Base-by-base conservation (phyloP, 2,888 invertebrate species). In the Tubulanus polymorphus region DNA sequence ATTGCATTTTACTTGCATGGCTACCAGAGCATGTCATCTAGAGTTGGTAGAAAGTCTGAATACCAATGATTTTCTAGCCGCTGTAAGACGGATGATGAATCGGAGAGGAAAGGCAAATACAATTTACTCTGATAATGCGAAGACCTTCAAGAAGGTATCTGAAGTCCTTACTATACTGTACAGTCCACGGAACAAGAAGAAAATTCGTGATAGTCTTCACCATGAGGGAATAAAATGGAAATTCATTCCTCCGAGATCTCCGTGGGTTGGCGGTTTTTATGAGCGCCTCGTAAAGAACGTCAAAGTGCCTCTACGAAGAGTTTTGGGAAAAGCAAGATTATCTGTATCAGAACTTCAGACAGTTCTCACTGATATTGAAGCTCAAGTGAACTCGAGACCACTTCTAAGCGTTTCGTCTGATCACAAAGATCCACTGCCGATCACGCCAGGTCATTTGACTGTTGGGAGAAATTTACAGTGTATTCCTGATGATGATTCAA, bases 1-100 rank as follows among this genome's bases (percentile, higher is more conserved):
- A 18, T 30, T 49, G 49, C 15, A 28, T 15, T 49, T 49, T 26
- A 35, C 49, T 2, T 49, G 49, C 28, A 49, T 28, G 49, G 29
- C 12, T 2, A 26, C 49, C 3, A 29, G 49, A 26, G 49, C 49
- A 20, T 27, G 26, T 3, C 49, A 49, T n/a, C 29, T 49, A 15
- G 49, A 49, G 35, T 25, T 49, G 3, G n/a, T 18, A 15, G 15
- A 27, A 3, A 30, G 29, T 26, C 10, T 49, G 29, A 49, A 27
- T 2, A 27, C 49, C 20, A 2, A 27, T 15, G 29, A 29, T 2
- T 49, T 49, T 49, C 28, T 23, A 23, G 28, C 26, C 3, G 35
- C n/a, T 15, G 15, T 49, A 12, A 29, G 49, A 3, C 23, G 49
- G 30, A 32, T 49, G 20, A 18, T 29, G 29, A 35, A 29, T 26